Conservation (phyloP, 2,113 vertebrate species). For the Romanogobio albipinnatus region DNA sequence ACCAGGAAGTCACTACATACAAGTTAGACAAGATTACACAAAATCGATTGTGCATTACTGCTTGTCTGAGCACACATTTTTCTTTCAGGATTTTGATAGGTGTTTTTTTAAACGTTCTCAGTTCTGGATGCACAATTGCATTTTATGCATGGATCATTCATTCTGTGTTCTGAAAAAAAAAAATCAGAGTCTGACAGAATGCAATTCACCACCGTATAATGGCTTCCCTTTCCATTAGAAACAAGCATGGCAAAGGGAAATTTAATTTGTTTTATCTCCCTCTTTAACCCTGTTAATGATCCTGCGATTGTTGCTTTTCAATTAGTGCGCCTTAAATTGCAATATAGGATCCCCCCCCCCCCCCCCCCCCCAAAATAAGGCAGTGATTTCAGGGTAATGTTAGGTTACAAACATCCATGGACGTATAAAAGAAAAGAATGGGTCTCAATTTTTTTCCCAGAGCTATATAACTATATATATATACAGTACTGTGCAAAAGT, state of each 20-base stretch:
- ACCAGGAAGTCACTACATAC: not conserved
- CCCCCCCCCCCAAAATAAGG: slow-evolving; percentile 48
- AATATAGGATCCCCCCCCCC: slow-evolving; percentile 49
- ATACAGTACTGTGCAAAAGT: too few relatives aligned
- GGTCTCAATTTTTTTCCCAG: not conserved
- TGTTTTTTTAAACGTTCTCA: not conserved
- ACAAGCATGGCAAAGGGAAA: slow-evolving; percentile 52
- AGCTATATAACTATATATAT: too few relatives aligned
- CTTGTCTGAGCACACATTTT: not conserved
- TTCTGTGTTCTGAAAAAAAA: not conserved
- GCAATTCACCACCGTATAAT: slow-evolving; percentile 66
- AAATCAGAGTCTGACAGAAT: slow-evolving; percentile 62
- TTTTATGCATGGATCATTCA: slow-evolving; percentile 23
- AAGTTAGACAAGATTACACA: not conserved
- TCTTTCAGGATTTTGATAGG: not conserved
- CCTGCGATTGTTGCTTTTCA: slow-evolving; percentile 61
- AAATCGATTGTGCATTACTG: not conserved
- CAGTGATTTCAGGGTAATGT: slow-evolving; percentile 52
- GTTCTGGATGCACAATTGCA: not conserved
- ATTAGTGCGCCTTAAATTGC: slow-evolving; percentile 63
- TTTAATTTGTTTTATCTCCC: slow-evolving; percentile 59
- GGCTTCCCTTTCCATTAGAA: slow-evolving; percentile 66
- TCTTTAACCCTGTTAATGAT: slow-evolving; percentile 55
- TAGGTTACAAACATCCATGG: slow-evolving; percentile 56
- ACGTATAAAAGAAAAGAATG: slow-evolving; percentile 55